Evolutionary conservation across 2,797 vertebrate genomes (phyloP).

Genomic region (Cryptoprocta ferox): DNA sequence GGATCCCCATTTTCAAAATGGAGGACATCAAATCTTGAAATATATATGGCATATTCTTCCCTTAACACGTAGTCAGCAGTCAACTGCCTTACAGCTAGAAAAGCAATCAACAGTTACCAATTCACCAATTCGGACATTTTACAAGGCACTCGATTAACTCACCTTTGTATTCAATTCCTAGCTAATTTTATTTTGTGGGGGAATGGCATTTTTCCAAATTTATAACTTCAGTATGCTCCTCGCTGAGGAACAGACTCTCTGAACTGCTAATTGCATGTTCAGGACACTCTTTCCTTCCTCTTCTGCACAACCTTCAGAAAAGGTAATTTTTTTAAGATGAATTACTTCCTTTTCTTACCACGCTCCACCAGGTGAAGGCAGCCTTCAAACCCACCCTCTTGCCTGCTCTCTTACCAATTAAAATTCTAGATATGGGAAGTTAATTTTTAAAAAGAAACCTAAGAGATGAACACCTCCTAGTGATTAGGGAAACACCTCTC

Average conservation of each 20-base stretch:
- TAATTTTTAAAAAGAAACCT: background rate
- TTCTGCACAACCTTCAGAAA: slow-evolving; percentile 41
- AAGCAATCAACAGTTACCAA: background rate
- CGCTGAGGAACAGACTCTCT: slow-evolving; percentile 40
- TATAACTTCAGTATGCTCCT: slow-evolving; percentile 10
- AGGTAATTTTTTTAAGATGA: slow-evolving; percentile 20
- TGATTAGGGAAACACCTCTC: background rate
- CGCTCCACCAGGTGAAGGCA: background rate
- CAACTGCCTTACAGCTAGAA: background rate
- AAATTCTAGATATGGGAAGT: background rate
- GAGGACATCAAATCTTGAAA: slow-evolving; percentile 1
- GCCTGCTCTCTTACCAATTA: background rate
- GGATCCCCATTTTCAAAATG: slow-evolving; percentile 9
- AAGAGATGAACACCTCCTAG: background rate
- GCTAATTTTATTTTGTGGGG: slow-evolving; percentile 4
- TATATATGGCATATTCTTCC: background rate
- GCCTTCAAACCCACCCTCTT: background rate
- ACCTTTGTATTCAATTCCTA: slow-evolving; percentile 11
- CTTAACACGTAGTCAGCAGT: background rate
- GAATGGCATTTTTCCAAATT: slow-evolving; percentile 55
- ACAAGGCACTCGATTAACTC: background rate
- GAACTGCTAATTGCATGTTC: slow-evolving; percentile 63
- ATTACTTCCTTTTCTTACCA: slow-evolving; percentile 44
- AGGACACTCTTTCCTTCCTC: background rate
- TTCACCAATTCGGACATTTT: background rate